These are phyloP conservation scores for Leptinotarsa peninsularis DNA, from an alignment of 2,888 invertebrate genomes.

Conservation along the genomic window DNA sequence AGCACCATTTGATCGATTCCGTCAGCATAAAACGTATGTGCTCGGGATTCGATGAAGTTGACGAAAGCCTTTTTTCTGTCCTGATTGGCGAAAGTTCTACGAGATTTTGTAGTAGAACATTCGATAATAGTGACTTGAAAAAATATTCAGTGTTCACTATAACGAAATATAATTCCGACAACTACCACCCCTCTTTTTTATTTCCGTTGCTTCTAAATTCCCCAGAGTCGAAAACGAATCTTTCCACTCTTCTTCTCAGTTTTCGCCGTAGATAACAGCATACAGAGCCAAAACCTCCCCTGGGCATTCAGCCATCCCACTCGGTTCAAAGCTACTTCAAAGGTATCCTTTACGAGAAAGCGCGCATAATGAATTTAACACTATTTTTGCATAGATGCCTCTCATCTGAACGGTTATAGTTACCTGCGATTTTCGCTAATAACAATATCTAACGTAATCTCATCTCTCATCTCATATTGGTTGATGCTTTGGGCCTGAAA, in stretches of 20 bases:
- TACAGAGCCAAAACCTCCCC: background rate
- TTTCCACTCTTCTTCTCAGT: background rate
- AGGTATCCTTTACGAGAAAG: background rate
- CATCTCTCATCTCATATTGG: conserved; percentile 27
- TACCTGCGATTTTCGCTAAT: conserved; percentile 29
- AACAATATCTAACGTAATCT: conserved; percentile 33
- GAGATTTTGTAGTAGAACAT: too few species aligned
- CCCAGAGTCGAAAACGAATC: background rate
- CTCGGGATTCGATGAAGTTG: too few species aligned
- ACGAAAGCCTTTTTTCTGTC: too few species aligned
- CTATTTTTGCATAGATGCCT: conserved; percentile 27
- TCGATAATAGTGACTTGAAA: too few species aligned
- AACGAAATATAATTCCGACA: background rate
- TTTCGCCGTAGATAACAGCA: background rate
- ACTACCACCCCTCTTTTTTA: background rate
- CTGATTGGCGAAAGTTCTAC: too few species aligned
- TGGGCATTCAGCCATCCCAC: background rate
- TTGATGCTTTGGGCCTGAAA: conserved; percentile 29
- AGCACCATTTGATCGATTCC: too few species aligned
- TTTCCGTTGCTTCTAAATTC: background rate
- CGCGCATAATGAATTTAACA: conserved; percentile 35
- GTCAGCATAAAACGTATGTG: too few species aligned
- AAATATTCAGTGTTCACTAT: background rate
- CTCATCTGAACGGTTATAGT: conserved; percentile 25
- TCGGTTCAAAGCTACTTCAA: background rate